Base-by-base conservation (phyloP, 1,140 invertebrate genomes). In the Chionoecetes opilio region DNA sequence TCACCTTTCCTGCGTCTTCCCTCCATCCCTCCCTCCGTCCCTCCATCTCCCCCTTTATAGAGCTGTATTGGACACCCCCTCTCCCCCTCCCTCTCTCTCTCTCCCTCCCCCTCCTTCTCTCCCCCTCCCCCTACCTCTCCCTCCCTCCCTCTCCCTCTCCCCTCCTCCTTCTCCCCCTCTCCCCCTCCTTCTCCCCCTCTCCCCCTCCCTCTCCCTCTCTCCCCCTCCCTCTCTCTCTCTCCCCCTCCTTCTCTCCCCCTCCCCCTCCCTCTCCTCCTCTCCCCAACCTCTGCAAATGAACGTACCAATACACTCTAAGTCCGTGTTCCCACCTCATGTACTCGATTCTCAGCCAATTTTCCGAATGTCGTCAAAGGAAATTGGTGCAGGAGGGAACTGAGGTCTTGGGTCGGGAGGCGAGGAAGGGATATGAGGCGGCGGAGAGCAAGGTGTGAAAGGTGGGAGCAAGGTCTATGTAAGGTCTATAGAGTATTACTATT, bases 341-440 rank as follows among this genome's bases (percentile, higher is more conserved):
- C 63, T 75, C 63, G 63, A 75, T 75, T 75, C 63, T 75, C 63
- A 75, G 63, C 63, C 63, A 75, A 75, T 75, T 75, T 75, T 75
- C 63, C 63, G 63, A 75, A 75, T 75, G 63, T 75, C 63, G n/a
- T 75, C 63, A 75, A 75, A 75, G 63, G 63, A 75, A 75, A 75
- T 75, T 75, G 63, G 63, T 75, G n/a, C 63, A n/a, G 63, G 63
- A n/a, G 63, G 63, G 21, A 75, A n/a, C 21, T 26, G 53, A 75
- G 63, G 3, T 5, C 5, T 14, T 5, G n/a, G 63, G 63, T 2
- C 5, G 41, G 21, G 6, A 8, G 21, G 1, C 21, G n/a, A 75
- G n/a, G 63, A 26, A 75, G 21, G 2, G 21, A 5, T 17, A 21
- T n/a, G 63, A n/a, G 21, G 63, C 8, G 26, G 63, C 21, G 63